Conservation (phyloP, 2,888 invertebrate genomes). For the Andrena trimmerana region DNA sequence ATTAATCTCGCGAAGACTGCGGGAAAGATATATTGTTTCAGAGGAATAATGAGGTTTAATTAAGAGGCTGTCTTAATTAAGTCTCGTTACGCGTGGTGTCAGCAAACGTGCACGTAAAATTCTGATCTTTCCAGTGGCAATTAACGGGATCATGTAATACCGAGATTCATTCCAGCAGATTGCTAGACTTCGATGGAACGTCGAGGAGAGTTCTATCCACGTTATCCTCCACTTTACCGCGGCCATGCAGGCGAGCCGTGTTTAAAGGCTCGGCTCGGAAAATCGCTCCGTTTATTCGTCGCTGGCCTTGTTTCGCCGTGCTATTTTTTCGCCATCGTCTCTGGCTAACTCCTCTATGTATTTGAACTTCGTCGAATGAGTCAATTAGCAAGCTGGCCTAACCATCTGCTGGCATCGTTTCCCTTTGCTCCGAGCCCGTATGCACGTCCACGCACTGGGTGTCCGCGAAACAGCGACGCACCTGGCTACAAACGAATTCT, state of each 20-base stretch:
- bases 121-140: no score
- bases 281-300: constrained; percentile 23
- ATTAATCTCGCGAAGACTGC: no score
- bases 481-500: background rate
- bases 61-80: background rate
- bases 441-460: background rate
- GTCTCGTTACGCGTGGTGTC: background rate
- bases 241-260: no score
- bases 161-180: background rate
- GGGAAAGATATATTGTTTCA: background rate
- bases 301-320: constrained; percentile 21
- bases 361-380: constrained; percentile 56
- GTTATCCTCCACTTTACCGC: background rate
- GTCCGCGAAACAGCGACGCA: background rate
- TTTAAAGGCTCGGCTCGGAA: background rate
- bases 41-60: background rate
- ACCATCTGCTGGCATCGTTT: constrained; percentile 62
- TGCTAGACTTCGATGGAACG: background rate
- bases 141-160: background rate
- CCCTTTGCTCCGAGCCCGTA: constrained; percentile 19
- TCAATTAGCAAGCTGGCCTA: constrained; percentile 67
- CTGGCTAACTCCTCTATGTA: constrained; percentile 17
- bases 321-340: constrained; percentile 18
- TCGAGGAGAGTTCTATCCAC: background rate
- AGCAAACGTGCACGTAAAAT: background rate